Evolutionary conservation across 2,113 vertebrate genomes (phyloP).

Genomic region (Atherinomorus stipes): DNA sequence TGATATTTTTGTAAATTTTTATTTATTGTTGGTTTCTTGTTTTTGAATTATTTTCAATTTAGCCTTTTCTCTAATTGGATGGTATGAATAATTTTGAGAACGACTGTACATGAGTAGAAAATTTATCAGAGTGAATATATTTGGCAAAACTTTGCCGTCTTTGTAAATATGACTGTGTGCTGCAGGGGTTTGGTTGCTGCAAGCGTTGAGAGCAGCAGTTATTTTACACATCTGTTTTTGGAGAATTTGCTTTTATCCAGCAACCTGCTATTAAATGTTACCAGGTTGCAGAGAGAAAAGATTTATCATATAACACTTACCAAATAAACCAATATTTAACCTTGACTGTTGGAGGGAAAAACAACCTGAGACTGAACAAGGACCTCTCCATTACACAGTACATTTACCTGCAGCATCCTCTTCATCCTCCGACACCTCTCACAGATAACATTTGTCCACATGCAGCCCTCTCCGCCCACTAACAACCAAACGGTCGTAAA

Average conservation of each 20-base stretch:
- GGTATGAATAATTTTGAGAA: no score
- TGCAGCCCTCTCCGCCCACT: neutral
- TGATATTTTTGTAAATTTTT: no score
- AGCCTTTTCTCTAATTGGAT: no score
- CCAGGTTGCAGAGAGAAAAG: no score
- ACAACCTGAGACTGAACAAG: conserved; percentile 15
- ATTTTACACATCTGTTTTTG: neutral
- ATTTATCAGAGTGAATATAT: no score
- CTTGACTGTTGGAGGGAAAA: conserved; percentile 19
- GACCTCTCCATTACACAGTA: neutral
- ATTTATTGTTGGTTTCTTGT: no score
- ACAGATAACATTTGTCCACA: neutral
- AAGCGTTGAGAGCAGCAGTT: neutral
- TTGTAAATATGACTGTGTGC: neutral
- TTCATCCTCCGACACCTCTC: conserved; percentile 3
- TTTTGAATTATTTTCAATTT: no score
- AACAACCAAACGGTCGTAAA: neutral
- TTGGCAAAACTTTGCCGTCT: no score
- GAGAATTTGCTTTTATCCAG: no score
- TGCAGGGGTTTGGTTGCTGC: neutral
- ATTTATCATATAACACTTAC: conserved; percentile 3
- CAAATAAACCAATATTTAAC: conserved; percentile 42
- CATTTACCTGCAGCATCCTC: neutral
- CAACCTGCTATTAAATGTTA: no score
- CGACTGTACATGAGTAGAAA: no score